Conservation (phyloP, 2,113 vertebrate species). For the Peromyscus leucopus region DNA sequence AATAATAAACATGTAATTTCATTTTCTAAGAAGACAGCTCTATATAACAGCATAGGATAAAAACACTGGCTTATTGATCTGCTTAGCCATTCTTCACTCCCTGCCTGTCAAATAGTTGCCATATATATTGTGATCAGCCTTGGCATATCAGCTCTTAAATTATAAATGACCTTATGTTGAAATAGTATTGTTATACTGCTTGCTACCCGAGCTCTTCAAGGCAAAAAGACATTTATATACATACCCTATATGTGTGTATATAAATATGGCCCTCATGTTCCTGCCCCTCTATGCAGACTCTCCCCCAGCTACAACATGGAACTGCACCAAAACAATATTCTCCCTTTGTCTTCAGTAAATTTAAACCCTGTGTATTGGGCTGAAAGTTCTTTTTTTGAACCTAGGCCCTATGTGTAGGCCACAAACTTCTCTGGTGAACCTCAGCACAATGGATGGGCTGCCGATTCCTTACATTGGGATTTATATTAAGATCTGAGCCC, state of each 20-base stretch:
- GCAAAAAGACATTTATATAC: neutral
- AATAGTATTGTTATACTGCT: neutral
- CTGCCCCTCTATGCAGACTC: neutral
- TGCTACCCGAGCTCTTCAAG: neutral
- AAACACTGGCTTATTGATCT: neutral
- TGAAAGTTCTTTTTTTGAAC: neutral
- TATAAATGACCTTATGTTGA: neutral
- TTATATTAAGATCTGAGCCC: neutral
- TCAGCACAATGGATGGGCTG: neutral
- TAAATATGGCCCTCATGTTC: neutral
- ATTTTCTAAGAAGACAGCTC: neutral
- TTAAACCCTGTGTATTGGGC: neutral
- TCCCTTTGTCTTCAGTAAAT: neutral
- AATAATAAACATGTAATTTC: neutral
- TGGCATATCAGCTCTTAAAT: neutral
- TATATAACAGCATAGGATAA: neutral
- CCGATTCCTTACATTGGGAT: neutral
- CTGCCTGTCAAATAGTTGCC: neutral
- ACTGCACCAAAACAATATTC: neutral
- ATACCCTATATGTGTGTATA: no score
- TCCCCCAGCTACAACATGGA: neutral
- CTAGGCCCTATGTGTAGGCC: neutral
- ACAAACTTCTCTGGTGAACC: neutral
- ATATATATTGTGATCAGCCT: slow-evolving; percentile 10
- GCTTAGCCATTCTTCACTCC: neutral